Evolutionary conservation across 1,140 invertebrate species (phyloP).

Genomic region (Stegodyphus dumicola): DNA sequence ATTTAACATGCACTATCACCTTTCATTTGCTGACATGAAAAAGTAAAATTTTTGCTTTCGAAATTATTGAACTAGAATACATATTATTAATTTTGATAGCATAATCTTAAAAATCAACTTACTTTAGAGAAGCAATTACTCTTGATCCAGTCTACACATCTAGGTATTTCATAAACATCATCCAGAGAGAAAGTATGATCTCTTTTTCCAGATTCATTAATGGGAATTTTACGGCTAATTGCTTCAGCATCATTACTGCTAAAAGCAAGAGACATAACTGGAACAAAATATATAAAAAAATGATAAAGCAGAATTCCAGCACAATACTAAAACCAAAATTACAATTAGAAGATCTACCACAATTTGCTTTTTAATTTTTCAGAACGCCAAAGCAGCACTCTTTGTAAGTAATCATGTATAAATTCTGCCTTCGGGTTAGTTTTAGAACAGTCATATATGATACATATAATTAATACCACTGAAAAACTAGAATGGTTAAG

Average conservation of each 20-base stretch:
- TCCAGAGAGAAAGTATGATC: slow-evolving; percentile 22
- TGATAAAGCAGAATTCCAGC: no score
- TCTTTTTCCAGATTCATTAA: not conserved
- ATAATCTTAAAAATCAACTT: not conserved
- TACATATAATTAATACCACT: no score
- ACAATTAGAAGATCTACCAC: no score
- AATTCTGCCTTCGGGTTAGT: no score
- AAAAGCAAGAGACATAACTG: slow-evolving; percentile 38
- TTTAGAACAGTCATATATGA: no score
- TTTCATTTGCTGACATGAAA: not conserved
- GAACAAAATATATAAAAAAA: no score
- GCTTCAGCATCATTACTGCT: slow-evolving; percentile 16
- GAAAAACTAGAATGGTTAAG: no score
- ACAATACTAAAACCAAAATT: no score
- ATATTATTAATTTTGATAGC: not conserved
- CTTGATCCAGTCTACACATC: slow-evolving; percentile 37
- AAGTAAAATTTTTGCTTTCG: not conserved
- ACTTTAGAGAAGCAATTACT: slow-evolving; percentile 47
- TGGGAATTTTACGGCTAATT: slow-evolving; percentile 18
- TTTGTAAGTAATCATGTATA: no score
- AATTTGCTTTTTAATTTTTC: no score
- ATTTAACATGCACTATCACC: not conserved
- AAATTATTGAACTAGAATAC: not conserved
- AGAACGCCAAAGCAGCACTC: no score
- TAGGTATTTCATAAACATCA: slow-evolving; percentile 33